These are phyloP conservation scores for Enteromius radiatus DNA, from an alignment of 2,797 vertebrate genomes.

Conservation along the genomic window DNA sequence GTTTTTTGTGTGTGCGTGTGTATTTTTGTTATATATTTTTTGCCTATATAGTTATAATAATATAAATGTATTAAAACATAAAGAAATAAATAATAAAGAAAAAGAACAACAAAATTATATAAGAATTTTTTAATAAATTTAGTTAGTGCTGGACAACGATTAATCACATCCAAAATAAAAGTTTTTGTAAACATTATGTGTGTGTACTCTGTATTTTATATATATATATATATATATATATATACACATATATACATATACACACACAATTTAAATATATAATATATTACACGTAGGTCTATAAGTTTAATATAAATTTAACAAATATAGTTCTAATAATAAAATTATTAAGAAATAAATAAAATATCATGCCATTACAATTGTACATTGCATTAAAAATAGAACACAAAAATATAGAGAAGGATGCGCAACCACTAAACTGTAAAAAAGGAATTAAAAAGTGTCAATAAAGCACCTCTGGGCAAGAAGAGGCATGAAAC, in stretches of 20 bases:
- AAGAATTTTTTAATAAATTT: not conserved
- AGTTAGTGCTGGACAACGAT: too few relatives aligned
- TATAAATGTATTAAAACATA: not conserved
- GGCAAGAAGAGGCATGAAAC: not conserved
- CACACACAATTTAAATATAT: too few relatives aligned
- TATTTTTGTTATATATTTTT: not conserved
- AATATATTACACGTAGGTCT: not conserved
- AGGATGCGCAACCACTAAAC: not conserved
- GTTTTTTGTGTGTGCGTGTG: not conserved
- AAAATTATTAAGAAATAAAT: not conserved
- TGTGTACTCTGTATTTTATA: too few relatives aligned
- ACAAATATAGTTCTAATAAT: not conserved
- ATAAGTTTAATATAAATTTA: not conserved
- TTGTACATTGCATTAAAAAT: not conserved
- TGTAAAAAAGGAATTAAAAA: not conserved
- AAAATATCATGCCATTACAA: not conserved
- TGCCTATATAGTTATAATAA: too few relatives aligned
- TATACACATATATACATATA: too few relatives aligned
- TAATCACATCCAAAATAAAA: too few relatives aligned
- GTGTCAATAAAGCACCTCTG: not conserved
- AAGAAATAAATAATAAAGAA: too few relatives aligned
- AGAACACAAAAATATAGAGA: not conserved
- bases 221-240: too few relatives aligned
- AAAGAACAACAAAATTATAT: too few relatives aligned
- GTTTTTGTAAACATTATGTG: too few relatives aligned